Base-by-base conservation (phyloP, 2,797 vertebrate genomes). In the Galaxias olidus region DNA sequence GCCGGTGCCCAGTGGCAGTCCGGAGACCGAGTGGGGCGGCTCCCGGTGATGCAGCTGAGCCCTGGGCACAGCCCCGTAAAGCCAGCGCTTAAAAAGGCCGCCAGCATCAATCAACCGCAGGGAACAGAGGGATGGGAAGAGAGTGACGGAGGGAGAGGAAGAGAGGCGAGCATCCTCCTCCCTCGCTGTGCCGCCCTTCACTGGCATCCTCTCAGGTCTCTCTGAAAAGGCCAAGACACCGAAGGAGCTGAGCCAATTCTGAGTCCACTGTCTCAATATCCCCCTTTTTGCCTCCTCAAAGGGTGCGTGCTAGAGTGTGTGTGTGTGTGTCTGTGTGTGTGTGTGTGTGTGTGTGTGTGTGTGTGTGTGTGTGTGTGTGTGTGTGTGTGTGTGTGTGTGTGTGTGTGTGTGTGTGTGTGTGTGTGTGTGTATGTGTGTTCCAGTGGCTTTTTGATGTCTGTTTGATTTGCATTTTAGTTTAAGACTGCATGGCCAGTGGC, bases 21-120 rank as follows among this genome's bases (percentile, higher is more conserved):
- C 78, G 65, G 78, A 65, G 64, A 69, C 52, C 63, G 72, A 68
- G 75, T 75, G 65, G 78, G 65, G 64, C 47, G 58, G 59, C 62
- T 71, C 75, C 63, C 19, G 67, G 72, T 66, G 78, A 5, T 67
- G 60, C 58, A 65, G 70, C 72, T 64, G 65, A 62, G 72, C 43
- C 48, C 4, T 2, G 30, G 66, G 46, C 46, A 47, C 11, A 47
- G 46, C 46, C 46, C 14, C 15, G 41, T 66, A 80, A 80, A 77
- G 75, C 30, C 3, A 30, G 30, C 30, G 30, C 30, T 30, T 2
- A 30, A 30, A 30, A 30, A 30, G 30, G 69, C 75, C 57, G 72
- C 30, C 44, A 52, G 72, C 69, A 77, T 77, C 69, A 80, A 65
- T 74, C 74, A 74, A 19, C 65, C 13, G 40, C 1, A 44, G 69